These are phyloP conservation scores for Xenops minutus DNA, from an alignment of 2,797 vertebrate genomes.

Conservation along the genomic window DNA sequence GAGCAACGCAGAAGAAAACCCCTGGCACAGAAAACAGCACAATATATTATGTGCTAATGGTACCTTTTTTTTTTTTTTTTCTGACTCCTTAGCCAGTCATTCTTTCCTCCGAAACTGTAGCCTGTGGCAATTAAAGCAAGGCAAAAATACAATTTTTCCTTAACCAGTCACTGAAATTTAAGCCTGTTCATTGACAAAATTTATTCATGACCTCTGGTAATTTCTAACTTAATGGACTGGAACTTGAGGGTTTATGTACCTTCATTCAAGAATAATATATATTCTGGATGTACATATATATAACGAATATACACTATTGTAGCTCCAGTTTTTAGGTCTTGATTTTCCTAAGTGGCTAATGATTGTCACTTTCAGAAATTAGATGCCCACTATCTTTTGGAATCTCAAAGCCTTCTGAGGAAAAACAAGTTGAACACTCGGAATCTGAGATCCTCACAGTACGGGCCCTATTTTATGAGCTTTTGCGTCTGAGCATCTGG, in stretches of 20 bases:
- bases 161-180: constrained; percentile 24
- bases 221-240: constrained; percentile 21
- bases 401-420: background rate
- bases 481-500: background rate
- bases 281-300: background rate
- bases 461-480: background rate
- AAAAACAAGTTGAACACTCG: background rate
- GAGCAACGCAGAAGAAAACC: background rate
- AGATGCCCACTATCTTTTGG: background rate
- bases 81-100: constrained; percentile 8
- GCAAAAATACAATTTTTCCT: constrained; percentile 10
- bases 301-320: background rate
- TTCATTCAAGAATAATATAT: constrained; percentile 2
- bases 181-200: constrained; percentile 8
- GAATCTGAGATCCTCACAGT: background rate
- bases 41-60: background rate
- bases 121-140: constrained; percentile 14
- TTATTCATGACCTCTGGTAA: constrained; percentile 1
- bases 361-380: constrained; percentile 1
- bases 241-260: background rate
- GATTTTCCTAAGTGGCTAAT: background rate
- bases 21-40: background rate
- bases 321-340: background rate
- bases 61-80: background rate
- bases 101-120: background rate